phyloP scores from a whole-genome alignment of 2,888 invertebrate genomes.

The Lepidochrysops patricia region DNA sequence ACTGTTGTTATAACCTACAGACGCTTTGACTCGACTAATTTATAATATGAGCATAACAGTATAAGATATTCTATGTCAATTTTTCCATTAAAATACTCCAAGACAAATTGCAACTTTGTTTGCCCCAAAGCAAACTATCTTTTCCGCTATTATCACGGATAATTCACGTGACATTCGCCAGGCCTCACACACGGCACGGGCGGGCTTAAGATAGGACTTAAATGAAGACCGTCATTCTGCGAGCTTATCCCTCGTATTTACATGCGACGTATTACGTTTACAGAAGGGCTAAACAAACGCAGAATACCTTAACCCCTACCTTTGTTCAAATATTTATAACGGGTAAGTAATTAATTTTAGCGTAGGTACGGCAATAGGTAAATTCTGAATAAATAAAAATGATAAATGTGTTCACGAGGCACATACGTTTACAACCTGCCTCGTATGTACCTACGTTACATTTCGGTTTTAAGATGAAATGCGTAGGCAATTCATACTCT shows the following conservation, averaged over 20 bases:
- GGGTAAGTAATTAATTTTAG: neutral
- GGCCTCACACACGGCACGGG: neutral
- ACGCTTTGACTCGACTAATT: too few relatives aligned
- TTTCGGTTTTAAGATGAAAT: neutral
- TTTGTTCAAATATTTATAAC: neutral
- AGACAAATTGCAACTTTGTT: neutral
- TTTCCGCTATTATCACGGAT: neutral
- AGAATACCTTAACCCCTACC: conserved; percentile 1
- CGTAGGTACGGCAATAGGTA: neutral
- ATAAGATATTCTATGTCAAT: too few relatives aligned
- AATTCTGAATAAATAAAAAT: neutral
- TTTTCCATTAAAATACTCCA: too few relatives aligned
- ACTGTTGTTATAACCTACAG: too few relatives aligned
- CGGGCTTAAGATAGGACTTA: conserved; percentile 19
- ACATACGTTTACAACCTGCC: neutral
- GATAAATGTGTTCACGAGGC: neutral
- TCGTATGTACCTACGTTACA: neutral
- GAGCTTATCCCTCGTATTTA: conserved; percentile 23
- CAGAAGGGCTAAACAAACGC: conserved; percentile 14
- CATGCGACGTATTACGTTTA: conserved; percentile 19
- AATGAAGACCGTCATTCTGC: conserved; percentile 23
- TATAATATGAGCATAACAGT: too few relatives aligned
- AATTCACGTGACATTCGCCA: neutral
- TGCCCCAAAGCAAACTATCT: neutral
- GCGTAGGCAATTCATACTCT: neutral